phyloP scores from a whole-genome alignment of 2,113 vertebrate genomes.

The Cephalophus harveyi region DNA sequence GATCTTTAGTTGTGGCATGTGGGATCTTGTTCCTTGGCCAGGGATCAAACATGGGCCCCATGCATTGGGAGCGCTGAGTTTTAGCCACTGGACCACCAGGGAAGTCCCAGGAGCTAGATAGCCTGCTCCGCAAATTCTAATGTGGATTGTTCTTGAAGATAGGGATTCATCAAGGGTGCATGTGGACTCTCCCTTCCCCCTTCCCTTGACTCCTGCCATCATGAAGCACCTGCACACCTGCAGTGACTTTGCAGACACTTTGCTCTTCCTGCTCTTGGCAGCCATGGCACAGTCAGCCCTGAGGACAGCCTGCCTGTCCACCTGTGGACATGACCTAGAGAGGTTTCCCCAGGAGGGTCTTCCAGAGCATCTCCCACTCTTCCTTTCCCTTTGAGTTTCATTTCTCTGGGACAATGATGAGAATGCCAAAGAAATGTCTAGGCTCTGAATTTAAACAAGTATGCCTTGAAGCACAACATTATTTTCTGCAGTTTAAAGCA shows the following conservation, averaged over 20 bases:
- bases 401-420: not conserved
- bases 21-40: not conserved
- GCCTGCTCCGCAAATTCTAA: not conserved
- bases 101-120: not conserved
- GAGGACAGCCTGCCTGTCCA: not conserved
- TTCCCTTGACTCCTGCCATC: not conserved
- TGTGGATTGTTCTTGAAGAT: not conserved
- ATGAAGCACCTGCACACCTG: not conserved
- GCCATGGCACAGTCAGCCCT: no score
- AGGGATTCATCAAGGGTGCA: not conserved
- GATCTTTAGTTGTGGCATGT: not conserved
- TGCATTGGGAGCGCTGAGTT: not conserved
- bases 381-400: not conserved
- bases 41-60: not conserved
- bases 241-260: not conserved
- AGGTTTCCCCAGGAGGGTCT: not conserved
- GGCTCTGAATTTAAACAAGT: slow-evolving; percentile 25
- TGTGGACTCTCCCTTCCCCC: no score
- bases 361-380: not conserved
- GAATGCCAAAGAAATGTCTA: slow-evolving; percentile 31
- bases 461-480: not conserved
- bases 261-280: not conserved
- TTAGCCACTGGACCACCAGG: not conserved
- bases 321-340: no score
- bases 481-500: slow-evolving; percentile 5